These are phyloP conservation scores for Leptocoma aspasia DNA, from an alignment of 2,113 vertebrate genomes.

Conservation along the genomic window DNA sequence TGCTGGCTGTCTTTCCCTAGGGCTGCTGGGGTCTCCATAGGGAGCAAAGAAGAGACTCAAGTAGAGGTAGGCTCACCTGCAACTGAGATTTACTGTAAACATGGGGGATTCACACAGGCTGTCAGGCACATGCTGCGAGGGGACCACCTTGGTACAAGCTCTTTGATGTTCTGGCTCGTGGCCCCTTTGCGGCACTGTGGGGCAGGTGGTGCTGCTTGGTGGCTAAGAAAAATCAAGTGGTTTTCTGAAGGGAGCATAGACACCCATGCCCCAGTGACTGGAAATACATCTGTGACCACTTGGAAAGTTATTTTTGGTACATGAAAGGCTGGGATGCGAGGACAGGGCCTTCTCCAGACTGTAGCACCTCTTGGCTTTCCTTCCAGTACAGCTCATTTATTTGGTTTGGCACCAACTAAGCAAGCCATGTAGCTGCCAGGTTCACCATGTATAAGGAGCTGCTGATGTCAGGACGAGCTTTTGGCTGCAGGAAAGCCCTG, in stretches of 20 bases:
- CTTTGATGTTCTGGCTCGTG: neutral
- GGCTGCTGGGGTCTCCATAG: neutral
- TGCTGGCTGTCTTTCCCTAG: neutral
- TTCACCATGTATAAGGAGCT: conserved; percentile 25
- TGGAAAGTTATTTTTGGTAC: conserved; percentile 22
- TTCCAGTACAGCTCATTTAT: conserved; percentile 33
- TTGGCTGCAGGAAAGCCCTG: conserved; percentile 5
- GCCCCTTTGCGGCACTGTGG: rapidly evolving
- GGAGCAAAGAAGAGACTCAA: neutral
- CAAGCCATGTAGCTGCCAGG: neutral
- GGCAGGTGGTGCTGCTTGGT: neutral
- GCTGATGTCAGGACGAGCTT: conserved; percentile 35
- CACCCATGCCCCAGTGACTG: neutral
- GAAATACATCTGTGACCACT: conserved; percentile 3
- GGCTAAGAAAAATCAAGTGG: neutral
- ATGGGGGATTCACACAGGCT: neutral
- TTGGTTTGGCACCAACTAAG: conserved; percentile 13
- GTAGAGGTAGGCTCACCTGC: neutral
- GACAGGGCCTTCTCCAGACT: conserved; percentile 20
- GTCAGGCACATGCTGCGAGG: rapidly evolving
- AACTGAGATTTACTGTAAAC: neutral
- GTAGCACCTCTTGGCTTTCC: conserved; percentile 27
- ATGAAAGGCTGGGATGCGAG: neutral
- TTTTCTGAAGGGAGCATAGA: neutral
- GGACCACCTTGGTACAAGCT: neutral